Conservation (phyloP, 2,888 invertebrate genomes). For the Plebejus melissa region DNA sequence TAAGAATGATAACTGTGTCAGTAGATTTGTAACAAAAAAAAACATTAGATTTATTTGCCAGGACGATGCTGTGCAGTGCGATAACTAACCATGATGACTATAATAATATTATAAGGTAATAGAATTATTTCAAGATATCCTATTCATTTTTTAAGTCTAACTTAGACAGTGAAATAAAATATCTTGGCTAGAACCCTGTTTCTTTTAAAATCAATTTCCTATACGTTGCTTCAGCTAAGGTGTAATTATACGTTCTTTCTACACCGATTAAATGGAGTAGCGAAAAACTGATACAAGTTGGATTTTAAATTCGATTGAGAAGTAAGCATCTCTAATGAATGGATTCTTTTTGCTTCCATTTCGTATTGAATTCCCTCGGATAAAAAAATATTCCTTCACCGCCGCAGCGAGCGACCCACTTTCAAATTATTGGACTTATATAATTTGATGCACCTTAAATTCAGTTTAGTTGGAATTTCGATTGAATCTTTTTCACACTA, state of each 20-base stretch:
- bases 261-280: not conserved
- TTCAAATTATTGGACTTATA: slow-evolving; percentile 22
- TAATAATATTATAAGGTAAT: no score
- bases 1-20: no score
- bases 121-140: no score
- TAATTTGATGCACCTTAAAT: slow-evolving; percentile 11
- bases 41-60: no score
- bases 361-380: slow-evolving; percentile 8
- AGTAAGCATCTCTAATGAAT: slow-evolving; percentile 25
- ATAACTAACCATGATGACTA: no score
- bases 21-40: no score
- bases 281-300: slow-evolving; percentile 13
- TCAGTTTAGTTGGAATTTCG: not conserved
- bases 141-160: no score
- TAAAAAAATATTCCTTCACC: slow-evolving; percentile 23
- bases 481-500: not conserved
- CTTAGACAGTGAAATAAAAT: no score
- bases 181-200: no score
- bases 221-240: not conserved
- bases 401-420: slow-evolving; percentile 3
- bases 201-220: no score
- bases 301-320: slow-evolving; percentile 19
- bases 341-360: slow-evolving; percentile 9
- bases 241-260: not conserved
- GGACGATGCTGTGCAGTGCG: no score